These are phyloP conservation scores for Mactromeris polynyma DNA, from an alignment of 2,888 invertebrate genomes.

Conservation along the genomic window DNA sequence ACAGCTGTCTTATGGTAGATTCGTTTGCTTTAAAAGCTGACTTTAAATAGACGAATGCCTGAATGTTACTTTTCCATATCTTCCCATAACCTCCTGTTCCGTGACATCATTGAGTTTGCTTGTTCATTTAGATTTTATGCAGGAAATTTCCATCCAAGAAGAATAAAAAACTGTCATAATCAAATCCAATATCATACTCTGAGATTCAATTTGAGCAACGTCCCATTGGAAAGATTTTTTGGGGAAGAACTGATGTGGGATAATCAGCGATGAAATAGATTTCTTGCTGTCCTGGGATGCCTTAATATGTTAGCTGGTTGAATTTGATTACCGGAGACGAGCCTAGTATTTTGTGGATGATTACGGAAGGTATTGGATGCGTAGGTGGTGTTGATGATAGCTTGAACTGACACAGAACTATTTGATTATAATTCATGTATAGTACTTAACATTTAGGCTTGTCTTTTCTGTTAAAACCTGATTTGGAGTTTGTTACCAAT, in stretches of 20 bases:
- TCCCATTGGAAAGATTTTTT: background rate
- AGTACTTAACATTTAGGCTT: too few relatives aligned
- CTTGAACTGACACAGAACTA: too few relatives aligned
- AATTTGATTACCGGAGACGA: background rate
- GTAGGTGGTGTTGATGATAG: background rate
- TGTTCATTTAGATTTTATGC: background rate
- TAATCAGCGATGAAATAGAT: background rate
- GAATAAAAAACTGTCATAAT: background rate
- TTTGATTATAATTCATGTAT: too few relatives aligned
- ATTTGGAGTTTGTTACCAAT: too few relatives aligned
- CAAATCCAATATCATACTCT: background rate
- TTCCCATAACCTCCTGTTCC: too few relatives aligned
- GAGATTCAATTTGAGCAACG: background rate
- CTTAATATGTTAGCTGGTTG: background rate
- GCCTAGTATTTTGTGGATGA: background rate
- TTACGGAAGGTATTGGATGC: background rate
- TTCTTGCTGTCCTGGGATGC: conserved; percentile 12
- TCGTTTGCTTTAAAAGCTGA: too few relatives aligned
- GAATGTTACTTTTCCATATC: too few relatives aligned
- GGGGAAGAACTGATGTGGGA: background rate
- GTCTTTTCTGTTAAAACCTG: too few relatives aligned
- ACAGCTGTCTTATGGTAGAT: too few relatives aligned
- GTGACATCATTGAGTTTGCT: background rate
- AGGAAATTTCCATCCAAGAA: background rate
- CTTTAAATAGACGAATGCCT: too few relatives aligned